Percentiles rank a stretch among this genome's conserved stretches.
phyloP scores from a whole-genome alignment of 2,888 invertebrate genomes.

The Frankliniella intonsa region DNA sequence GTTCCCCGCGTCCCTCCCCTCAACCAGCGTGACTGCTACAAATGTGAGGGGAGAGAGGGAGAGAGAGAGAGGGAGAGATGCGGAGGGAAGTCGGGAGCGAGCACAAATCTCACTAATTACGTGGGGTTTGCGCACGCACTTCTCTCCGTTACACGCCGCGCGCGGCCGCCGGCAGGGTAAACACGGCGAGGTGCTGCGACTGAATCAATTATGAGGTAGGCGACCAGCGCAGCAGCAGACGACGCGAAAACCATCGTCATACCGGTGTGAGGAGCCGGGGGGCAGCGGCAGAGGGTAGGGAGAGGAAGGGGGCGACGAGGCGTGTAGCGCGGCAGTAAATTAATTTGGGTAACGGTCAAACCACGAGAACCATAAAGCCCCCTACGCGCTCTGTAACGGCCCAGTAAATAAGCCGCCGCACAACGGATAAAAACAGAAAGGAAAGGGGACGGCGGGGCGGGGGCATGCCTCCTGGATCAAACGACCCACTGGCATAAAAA shows the following conservation, averaged over 20 bases:
- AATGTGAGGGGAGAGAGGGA: neutral
- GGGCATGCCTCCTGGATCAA: neutral
- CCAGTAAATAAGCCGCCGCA: neutral
- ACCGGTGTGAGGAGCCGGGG: neutral
- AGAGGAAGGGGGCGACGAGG: too few species aligned
- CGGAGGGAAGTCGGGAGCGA: neutral
- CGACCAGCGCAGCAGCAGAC: neutral
- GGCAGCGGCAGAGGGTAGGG: too few species aligned
- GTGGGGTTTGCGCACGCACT: neutral
- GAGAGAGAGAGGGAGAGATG: neutral
- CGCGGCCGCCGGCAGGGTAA: too few species aligned
- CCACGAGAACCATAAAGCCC: conserved; percentile 1
- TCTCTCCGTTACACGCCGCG: neutral
- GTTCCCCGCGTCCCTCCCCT: too few species aligned
- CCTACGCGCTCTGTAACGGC: neutral
- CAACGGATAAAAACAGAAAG: neutral
- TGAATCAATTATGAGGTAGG: neutral
- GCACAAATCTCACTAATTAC: neutral
- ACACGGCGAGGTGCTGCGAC: neutral
- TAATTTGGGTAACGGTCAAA: neutral
- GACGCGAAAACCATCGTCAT: neutral
- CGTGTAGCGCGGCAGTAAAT: neutral
- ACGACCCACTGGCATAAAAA: conserved; percentile 10
- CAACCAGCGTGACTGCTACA: too few species aligned
- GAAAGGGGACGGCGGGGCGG: too few species aligned